Evolutionary conservation across 2,113 vertebrate genomes (phyloP), one percentile per base, ranked within the genome.

Genomic region (Hylia prasina): DNA sequence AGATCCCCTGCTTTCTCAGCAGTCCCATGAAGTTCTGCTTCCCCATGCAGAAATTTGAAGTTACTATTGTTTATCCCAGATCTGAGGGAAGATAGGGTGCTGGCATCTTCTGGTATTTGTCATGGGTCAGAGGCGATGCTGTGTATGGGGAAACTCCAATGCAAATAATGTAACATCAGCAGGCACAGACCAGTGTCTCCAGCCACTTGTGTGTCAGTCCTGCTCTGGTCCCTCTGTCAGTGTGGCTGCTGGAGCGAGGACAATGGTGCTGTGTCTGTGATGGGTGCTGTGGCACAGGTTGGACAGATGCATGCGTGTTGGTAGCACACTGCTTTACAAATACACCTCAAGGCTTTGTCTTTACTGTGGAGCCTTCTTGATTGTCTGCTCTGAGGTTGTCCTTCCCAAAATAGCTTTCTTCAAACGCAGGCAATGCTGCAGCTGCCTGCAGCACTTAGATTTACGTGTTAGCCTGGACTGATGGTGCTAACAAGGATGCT

Each of bases 1-100:
- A 80, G 35, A 82, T 92, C 80, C 80, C 80, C 95, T 71, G 28
- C 89, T 40, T 2, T 78, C 76, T 94, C 81, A 92, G 86, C 86
- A 93, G 35, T 18, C 22, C 51, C 3, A 1, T 58, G n/a, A 90
- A 93, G 47, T 95, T 94, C 89, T 89, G 57, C 84, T 94, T 97
- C 33, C 83, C 35, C 3, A 1, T 71, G 53, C 35, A 30, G 57
- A 79, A 87, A 48, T 63, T 13, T 37, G 51, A 87, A 89, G 65
- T 48, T n/a, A 12, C 20, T 1, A 0, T 23, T 57, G 42, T 22
- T 72, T 21, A 53, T 65, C 31, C n/a, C 15, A 9, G 14, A n/a
- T 73, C 21, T 64, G 51, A 89, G 25, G 2, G 13, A 35, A 60
- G 53, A 21, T 7, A 4, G 10, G 18, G 8, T 76, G 42, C 31